Conservation (phyloP, 2,797 vertebrate species). For the Micropoecilia bifurca region DNA sequence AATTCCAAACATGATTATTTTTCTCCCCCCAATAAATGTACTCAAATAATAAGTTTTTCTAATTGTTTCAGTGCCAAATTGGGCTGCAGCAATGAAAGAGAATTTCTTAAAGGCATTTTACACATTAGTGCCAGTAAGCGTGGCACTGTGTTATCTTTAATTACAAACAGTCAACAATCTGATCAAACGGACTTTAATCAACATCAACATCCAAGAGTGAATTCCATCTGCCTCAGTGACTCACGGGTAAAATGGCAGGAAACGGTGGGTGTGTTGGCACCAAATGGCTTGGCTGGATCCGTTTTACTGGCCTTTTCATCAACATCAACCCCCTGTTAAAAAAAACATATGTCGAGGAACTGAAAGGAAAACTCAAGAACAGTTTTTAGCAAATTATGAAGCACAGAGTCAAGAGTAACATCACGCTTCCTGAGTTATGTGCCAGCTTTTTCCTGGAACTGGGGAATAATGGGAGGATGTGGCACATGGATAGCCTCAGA, state of each 20-base stretch:
- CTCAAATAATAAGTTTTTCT: not conserved
- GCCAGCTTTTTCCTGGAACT: constrained; percentile 37
- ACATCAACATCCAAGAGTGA: constrained; percentile 29
- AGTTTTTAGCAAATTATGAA: not conserved
- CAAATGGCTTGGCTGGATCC: constrained; percentile 86
- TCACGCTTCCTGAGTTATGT: constrained; percentile 32
- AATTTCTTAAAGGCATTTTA: not conserved
- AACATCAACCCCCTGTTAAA: constrained; percentile 87
- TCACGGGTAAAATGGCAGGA: constrained; percentile 93
- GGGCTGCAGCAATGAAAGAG: not conserved
- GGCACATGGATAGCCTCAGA: constrained; percentile 47
- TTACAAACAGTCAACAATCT: constrained; percentile 25
- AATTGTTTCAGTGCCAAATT: not conserved
- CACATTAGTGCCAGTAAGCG: not conserved
- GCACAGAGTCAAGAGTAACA: constrained; percentile 27
- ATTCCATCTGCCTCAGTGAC: constrained; percentile 66
- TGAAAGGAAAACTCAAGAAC: constrained; percentile 7
- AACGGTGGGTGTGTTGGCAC: constrained; percentile 94
- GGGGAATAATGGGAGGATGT: constrained; percentile 58
- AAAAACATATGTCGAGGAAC: constrained; percentile 21
- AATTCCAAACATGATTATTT: not conserved
- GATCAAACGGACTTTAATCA: constrained; percentile 49
- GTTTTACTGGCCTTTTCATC: constrained; percentile 86
- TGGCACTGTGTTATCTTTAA: constrained; percentile 27
- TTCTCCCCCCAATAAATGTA: not conserved